These are phyloP conservation scores for Monochamus saltuarius DNA, from an alignment of 1,140 invertebrate species.

Conservation along the genomic window DNA sequence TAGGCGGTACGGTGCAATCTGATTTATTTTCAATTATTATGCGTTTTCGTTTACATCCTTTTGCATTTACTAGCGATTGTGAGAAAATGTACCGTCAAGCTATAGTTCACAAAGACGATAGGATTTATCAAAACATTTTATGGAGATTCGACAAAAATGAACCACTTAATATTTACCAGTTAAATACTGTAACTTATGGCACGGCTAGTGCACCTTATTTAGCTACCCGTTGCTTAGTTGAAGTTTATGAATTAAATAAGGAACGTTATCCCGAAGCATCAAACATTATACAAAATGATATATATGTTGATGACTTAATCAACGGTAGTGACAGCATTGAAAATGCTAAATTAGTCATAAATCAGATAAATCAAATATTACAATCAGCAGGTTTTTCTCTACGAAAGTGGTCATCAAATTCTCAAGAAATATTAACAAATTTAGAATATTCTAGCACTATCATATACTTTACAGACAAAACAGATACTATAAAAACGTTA, in stretches of 20 bases:
- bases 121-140: conserved; percentile 38
- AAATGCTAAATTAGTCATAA: too few species aligned
- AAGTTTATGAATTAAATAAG: conserved; percentile 21
- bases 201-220: conserved; percentile 27
- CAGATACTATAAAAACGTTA: too few species aligned
- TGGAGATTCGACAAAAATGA: conserved; percentile 18
- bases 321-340: too few species aligned
- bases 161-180: conserved; percentile 34
- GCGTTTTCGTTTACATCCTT: conserved; percentile 46
- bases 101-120: conserved; percentile 31
- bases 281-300: too few species aligned
- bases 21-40: conserved; percentile 48
- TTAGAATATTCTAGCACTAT: too few species aligned
- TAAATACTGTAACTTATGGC: conserved; percentile 40
- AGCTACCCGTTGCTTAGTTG: conserved; percentile 27
- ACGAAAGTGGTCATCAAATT: too few species aligned
- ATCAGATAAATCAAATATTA: too few species aligned
- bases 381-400: too few species aligned
- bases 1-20: conserved; percentile 48
- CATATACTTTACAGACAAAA: too few species aligned
- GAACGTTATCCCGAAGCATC: background rate
- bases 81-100: conserved; percentile 50
- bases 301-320: too few species aligned
- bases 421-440: too few species aligned
- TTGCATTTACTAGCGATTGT: conserved; percentile 49